Conservation (phyloP, 30 jellyfish, hydroid and myxozoan species). For the Cassiopea andromeda region DNA sequence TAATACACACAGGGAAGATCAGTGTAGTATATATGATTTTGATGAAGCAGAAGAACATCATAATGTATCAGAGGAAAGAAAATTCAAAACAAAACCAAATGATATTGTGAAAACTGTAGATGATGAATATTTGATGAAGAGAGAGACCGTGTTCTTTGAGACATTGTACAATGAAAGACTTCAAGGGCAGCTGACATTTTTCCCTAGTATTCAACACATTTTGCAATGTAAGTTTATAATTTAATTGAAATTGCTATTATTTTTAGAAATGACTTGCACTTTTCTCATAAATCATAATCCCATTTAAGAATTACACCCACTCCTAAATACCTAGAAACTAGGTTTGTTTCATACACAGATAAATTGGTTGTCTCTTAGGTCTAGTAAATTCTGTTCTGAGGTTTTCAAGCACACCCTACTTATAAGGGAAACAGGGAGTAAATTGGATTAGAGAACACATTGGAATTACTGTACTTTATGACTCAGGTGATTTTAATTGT, state of each 20-base stretch:
- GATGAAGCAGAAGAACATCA: not conserved
- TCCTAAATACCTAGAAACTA: not conserved
- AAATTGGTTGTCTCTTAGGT: not conserved
- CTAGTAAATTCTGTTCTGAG: not conserved
- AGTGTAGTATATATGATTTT: not conserved
- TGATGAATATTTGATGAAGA: conserved; percentile 24
- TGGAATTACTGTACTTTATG: not conserved
- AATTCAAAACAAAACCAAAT: not conserved
- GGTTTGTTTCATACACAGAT: not conserved
- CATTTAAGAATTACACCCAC: not conserved
- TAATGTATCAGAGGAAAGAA: not conserved
- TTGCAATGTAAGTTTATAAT: conserved; percentile 21
- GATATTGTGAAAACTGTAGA: conserved; percentile 15
- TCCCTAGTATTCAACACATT: conserved; percentile 29
- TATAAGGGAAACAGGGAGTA: not conserved
- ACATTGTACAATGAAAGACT: not conserved
- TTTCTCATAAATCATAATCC: not conserved
- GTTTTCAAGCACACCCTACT: not conserved
- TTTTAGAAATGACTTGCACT: not conserved
- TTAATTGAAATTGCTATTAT: not conserved
- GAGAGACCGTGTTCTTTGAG: conserved; percentile 33
- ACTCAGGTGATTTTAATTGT: not conserved
- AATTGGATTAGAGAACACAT: not conserved
- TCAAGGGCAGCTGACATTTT: conserved; percentile 6
- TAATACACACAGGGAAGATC: not conserved